phyloP scores from a whole-genome alignment of 2,888 invertebrate genomes.

The Eremobia ochroleuca region DNA sequence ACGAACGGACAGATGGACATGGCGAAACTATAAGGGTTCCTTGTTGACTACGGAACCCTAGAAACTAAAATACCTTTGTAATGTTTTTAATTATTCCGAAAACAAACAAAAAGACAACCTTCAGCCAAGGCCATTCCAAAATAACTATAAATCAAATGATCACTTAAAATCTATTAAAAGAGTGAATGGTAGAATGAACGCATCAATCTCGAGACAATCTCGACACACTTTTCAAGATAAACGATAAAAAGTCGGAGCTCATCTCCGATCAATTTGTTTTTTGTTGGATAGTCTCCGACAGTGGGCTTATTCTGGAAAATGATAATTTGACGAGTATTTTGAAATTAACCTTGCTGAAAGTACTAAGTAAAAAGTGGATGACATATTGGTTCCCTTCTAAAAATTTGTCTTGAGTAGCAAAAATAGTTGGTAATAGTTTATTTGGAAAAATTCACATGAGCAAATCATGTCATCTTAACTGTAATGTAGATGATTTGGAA shows the following conservation, averaged over 20 bases:
- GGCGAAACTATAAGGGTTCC: no score
- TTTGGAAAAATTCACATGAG: not conserved
- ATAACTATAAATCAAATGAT: conserved; percentile 47
- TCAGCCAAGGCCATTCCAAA: conserved; percentile 37
- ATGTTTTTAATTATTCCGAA: not conserved
- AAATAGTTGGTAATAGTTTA: not conserved
- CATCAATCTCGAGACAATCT: conserved; percentile 73
- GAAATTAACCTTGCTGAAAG: conserved; percentile 10
- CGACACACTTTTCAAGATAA: conserved; percentile 75
- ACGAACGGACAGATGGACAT: no score
- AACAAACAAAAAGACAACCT: not conserved
- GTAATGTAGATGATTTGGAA: not conserved
- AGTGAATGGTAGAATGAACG: conserved; percentile 54
- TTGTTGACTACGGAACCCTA: no score
- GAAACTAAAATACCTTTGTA: not conserved
- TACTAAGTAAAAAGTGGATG: not conserved
- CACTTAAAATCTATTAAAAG: conserved; percentile 61
- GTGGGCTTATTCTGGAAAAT: conserved; percentile 59
- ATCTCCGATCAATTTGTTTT: conserved; percentile 73
- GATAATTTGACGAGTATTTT: conserved; percentile 46
- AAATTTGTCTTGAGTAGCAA: not conserved
- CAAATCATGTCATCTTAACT: not conserved
- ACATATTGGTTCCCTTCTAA: not conserved
- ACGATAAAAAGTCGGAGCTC: conserved; percentile 71
- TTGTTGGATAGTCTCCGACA: conserved; percentile 65